Conservation (phyloP, 2,888 invertebrate genomes). For the Microplitis manilae region DNA sequence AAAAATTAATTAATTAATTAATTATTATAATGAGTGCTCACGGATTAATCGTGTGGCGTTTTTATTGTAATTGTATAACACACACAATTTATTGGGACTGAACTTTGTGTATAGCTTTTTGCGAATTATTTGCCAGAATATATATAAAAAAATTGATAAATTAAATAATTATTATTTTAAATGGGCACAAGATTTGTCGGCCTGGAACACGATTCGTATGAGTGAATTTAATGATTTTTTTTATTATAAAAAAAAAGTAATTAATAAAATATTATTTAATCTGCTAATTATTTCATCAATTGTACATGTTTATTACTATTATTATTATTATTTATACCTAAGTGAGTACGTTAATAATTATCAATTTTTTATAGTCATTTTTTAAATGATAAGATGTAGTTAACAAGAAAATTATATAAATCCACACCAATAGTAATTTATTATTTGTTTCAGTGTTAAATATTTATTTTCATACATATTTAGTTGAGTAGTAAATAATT, state of each 20-base stretch:
- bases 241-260: conserved; percentile 26
- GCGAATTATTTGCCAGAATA: conserved; percentile 48
- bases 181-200: conserved; percentile 11
- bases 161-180: conserved; percentile 22
- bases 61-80: conserved; percentile 35
- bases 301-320: not conserved
- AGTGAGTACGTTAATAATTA: not conserved
- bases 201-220: conserved; percentile 21
- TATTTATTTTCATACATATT: too few relatives aligned
- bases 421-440: too few relatives aligned
- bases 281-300: conserved; percentile 10
- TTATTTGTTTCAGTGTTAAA: too few relatives aligned
- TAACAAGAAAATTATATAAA: not conserved
- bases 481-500: too few relatives aligned
- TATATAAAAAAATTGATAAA: conserved; percentile 30
- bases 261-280: conserved; percentile 36
- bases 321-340: not conserved
- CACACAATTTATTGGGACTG: conserved; percentile 38
- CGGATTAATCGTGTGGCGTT: conserved; percentile 39
- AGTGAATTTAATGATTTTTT: conserved; percentile 12
- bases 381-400: not conserved
- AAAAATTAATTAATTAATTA: not conserved
- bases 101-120: conserved; percentile 50
- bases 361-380: not conserved
- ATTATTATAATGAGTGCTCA: not conserved